Evolutionary conservation across 1,140 invertebrate genomes (phyloP).

Genomic region (Drosophila albomicans): DNA sequence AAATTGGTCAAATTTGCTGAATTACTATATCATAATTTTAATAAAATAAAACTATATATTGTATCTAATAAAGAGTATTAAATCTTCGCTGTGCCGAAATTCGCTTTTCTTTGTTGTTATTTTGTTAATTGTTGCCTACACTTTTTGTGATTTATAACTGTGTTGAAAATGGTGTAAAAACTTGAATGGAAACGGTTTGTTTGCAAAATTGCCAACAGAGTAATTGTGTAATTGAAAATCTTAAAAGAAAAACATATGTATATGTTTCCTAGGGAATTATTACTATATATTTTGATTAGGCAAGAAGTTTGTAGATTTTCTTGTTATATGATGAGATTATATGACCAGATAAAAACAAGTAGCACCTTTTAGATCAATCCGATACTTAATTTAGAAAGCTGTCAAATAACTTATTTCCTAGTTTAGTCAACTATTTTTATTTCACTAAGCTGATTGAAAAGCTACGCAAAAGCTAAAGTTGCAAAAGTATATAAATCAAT

Average conservation of each 20-base stretch:
- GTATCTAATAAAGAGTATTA: too few species aligned
- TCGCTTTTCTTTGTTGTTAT: too few species aligned
- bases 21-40: too few species aligned
- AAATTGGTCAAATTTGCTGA: too few species aligned
- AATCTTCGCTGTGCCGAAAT: too few species aligned
- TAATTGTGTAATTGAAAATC: background rate
- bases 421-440: background rate
- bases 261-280: background rate
- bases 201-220: background rate
- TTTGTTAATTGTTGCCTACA: too few species aligned
- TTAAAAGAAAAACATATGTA: background rate
- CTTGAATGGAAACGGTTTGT: too few species aligned
- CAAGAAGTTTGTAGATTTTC: background rate
- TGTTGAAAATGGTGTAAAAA: too few species aligned
- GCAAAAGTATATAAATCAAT: background rate
- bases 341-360: background rate
- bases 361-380: background rate
- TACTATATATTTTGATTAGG: background rate
- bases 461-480: background rate
- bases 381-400: slow-evolving; percentile 1
- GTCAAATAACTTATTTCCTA: background rate
- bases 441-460: background rate
- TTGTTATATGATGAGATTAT: background rate
- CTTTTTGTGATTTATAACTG: too few species aligned
- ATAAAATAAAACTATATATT: too few species aligned